phyloP scores from a whole-genome alignment of 2,797 vertebrate genomes.

The Chelonia mydas region DNA sequence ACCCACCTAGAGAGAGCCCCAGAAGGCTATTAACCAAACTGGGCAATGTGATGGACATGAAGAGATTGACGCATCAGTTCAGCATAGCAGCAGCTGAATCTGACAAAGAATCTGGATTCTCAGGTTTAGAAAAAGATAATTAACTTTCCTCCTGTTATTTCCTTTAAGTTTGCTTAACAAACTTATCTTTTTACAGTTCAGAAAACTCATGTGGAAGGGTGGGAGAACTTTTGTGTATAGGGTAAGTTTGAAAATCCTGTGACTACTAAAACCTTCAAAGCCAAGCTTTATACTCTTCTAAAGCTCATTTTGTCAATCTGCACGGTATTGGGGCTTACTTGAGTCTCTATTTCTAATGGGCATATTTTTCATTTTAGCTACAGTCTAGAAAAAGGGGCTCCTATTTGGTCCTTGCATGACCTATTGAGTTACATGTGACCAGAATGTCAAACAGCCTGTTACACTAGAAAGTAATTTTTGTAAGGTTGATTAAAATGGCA shows the following conservation, averaged over 20 bases:
- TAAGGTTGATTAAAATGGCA: neutral
- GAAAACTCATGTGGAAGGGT: neutral
- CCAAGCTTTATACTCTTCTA: neutral
- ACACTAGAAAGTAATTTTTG: neutral
- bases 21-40: conserved; percentile 47
- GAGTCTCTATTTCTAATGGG: neutral
- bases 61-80: conserved; percentile 54
- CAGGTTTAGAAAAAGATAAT: conserved; percentile 79
- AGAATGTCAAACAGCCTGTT: neutral
- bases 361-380: neutral
- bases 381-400: neutral
- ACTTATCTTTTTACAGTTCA: neutral
- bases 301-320: neutral
- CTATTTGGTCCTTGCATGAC: neutral
- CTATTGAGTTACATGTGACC: neutral
- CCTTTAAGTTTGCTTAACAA: neutral
- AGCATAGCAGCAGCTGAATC: conserved; percentile 77
- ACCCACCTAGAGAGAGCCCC: conserved; percentile 15
- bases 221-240: neutral
- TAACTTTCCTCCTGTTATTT: neutral
- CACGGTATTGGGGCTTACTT: neutral
- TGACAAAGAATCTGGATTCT: conserved; percentile 92
- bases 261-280: neutral
- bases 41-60: conserved; percentile 66
- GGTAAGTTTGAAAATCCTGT: neutral